Conservation (phyloP, 2,113 vertebrate genomes). For the Mormoops blainvillei region DNA sequence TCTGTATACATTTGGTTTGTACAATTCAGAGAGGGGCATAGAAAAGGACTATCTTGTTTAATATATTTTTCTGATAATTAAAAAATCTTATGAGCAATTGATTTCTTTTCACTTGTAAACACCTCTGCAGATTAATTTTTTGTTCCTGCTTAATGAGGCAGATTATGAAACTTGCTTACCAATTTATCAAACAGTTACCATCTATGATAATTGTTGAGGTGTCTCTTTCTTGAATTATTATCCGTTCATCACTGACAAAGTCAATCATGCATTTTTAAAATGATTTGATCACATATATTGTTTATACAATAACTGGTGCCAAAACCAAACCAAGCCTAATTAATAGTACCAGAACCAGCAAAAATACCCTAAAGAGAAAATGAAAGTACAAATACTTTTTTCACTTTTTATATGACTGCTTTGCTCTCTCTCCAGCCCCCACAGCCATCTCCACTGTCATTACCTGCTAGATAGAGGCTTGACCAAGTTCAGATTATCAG, state of each 20-base stretch:
- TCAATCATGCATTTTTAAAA: slow-evolving; percentile 73
- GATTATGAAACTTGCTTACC: slow-evolving; percentile 79
- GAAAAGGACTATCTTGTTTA: slow-evolving; percentile 44
- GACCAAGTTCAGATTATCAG: background rate
- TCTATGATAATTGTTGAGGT: slow-evolving; percentile 78
- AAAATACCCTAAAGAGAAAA: background rate
- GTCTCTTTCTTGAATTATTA: slow-evolving; percentile 79
- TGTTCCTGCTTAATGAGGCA: slow-evolving; percentile 80
- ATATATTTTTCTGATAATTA: slow-evolving; percentile 66
- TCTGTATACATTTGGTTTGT: slow-evolving; percentile 40
- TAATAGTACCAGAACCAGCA: background rate
- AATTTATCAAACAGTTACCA: slow-evolving; percentile 82
- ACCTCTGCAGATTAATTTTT: slow-evolving; percentile 78
- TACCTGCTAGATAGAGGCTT: background rate
- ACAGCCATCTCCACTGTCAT: background rate
- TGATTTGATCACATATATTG: slow-evolving; percentile 64
- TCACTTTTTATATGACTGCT: background rate
- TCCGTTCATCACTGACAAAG: slow-evolving; percentile 76
- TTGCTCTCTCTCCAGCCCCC: background rate
- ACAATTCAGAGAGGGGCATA: slow-evolving; percentile 41
- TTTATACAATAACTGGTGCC: slow-evolving; percentile 44
- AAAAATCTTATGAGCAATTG: slow-evolving; percentile 60
- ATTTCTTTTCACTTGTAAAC: slow-evolving; percentile 72
- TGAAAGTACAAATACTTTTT: background rate
- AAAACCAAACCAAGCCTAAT: slow-evolving; percentile 31